These are phyloP conservation scores for Seriola aureovittata DNA, from an alignment of 2,113 vertebrate genomes.

Conservation along the genomic window DNA sequence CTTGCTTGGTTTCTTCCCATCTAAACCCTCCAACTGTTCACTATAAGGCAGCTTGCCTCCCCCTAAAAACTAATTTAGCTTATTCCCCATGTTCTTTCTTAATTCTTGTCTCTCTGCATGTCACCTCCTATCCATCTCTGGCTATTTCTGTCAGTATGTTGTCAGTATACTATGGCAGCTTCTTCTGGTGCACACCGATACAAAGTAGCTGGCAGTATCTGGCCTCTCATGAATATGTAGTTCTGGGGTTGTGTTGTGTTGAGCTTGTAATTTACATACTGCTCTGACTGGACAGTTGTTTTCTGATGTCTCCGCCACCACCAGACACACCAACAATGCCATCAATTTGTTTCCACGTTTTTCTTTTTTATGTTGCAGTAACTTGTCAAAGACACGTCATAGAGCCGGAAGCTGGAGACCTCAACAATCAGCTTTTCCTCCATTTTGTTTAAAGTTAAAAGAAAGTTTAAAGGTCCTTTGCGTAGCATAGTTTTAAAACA, in stretches of 20 bases:
- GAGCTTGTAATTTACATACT: not conserved
- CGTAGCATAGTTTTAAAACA: not conserved
- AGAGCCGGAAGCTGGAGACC: not conserved
- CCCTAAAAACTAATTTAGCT: not conserved
- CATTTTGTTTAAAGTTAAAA: not conserved
- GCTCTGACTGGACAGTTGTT: not conserved
- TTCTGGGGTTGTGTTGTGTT: not conserved
- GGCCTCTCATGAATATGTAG: not conserved
- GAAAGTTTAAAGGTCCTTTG: not conserved
- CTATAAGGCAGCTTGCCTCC: conserved; percentile 12
- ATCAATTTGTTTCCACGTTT: no score
- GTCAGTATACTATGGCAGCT: not conserved
- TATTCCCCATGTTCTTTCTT: not conserved
- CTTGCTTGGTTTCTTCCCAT: conserved; percentile 15
- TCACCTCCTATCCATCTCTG: not conserved
- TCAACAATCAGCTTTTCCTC: no score
- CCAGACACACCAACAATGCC: not conserved
- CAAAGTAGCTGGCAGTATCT: not conserved
- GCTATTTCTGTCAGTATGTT: not conserved
- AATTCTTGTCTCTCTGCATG: not conserved
- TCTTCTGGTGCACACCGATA: not conserved
- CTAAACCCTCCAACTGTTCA: conserved; percentile 1
- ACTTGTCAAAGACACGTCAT: not conserved
- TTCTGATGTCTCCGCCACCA: no score
- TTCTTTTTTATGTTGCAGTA: not conserved